Percentiles rank a stretch among this genome's conserved stretches.
Conservation (phyloP, 1,140 invertebrate species). For the Pteromalus puparum region DNA sequence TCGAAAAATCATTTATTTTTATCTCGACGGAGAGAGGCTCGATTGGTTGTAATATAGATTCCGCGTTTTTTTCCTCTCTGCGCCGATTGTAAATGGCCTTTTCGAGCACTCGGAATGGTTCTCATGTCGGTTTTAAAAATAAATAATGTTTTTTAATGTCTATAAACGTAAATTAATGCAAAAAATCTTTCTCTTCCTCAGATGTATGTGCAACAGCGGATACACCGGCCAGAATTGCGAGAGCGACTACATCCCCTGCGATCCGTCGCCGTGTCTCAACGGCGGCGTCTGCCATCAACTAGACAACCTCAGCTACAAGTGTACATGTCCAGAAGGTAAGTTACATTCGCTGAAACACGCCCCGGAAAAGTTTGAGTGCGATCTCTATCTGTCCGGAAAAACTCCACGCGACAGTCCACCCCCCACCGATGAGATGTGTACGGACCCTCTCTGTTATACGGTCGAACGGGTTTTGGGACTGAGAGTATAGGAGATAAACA, state of each 20-base stretch:
- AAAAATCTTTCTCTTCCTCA: constrained; percentile 67
- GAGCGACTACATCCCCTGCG: constrained; percentile 91
- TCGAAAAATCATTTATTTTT: neutral
- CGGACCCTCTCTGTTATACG: neutral
- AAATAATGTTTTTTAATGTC: neutral
- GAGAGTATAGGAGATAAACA: neutral
- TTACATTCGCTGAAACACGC: constrained; percentile 46
- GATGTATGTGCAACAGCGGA: constrained; percentile 91
- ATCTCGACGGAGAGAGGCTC: neutral
- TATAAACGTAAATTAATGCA: neutral
- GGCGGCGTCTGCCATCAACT: constrained; percentile 87
- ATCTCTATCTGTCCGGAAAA: neutral
- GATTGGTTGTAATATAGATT: neutral
- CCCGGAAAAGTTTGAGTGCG: constrained; percentile 9
- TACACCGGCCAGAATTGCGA: constrained; percentile 94
- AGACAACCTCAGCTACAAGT: constrained; percentile 88
- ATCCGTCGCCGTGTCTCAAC: constrained; percentile 92
- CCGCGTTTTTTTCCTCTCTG: neutral
- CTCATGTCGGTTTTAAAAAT: no score
- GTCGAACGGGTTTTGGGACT: constrained; percentile 35
- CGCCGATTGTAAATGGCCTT: neutral
- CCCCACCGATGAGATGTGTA: neutral
- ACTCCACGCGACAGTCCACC: constrained; percentile 6
- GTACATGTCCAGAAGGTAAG: constrained; percentile 91
- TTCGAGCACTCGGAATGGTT: neutral